phyloP scores from a whole-genome alignment of 1,140 invertebrate genomes.

The Monochamus saltuarius region DNA sequence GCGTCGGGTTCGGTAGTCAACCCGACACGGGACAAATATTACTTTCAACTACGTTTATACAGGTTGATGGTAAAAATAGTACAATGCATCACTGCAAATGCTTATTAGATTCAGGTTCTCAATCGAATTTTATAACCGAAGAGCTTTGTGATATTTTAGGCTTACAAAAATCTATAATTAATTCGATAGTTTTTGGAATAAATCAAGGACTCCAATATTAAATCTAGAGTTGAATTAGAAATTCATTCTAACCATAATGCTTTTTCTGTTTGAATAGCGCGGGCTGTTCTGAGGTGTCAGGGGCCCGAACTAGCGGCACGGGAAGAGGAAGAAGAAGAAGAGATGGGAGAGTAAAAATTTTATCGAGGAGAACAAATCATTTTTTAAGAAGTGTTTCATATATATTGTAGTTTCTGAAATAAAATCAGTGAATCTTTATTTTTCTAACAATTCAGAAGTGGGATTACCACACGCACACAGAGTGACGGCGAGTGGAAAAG shows the following conservation, averaged over 20 bases:
- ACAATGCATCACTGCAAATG: not conserved
- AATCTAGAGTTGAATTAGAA: not conserved
- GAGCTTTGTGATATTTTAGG: not conserved
- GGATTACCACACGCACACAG: no score
- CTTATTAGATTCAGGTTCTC: not conserved
- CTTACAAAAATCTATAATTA: not conserved
- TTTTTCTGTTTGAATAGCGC: not conserved
- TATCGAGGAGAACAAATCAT: no score
- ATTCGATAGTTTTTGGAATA: not conserved
- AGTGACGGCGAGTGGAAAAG: no score
- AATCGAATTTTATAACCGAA: conserved; percentile 7
- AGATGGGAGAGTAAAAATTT: no score
- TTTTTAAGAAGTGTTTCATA: no score
- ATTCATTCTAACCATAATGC: conserved; percentile 3
- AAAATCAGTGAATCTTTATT: no score
- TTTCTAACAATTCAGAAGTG: no score
- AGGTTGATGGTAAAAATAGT: not conserved
- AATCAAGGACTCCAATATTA: not conserved
- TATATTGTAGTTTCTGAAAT: no score
- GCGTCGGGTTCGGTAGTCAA: not conserved
- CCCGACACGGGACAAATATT: not conserved
- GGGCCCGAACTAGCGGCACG: no score
- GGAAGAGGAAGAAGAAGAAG: no score
- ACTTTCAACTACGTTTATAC: conserved; percentile 7
- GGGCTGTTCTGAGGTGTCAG: not conserved